Evolutionary conservation across 2,113 vertebrate species (phyloP).

Genomic region (Callocephalon fimbriatum): DNA sequence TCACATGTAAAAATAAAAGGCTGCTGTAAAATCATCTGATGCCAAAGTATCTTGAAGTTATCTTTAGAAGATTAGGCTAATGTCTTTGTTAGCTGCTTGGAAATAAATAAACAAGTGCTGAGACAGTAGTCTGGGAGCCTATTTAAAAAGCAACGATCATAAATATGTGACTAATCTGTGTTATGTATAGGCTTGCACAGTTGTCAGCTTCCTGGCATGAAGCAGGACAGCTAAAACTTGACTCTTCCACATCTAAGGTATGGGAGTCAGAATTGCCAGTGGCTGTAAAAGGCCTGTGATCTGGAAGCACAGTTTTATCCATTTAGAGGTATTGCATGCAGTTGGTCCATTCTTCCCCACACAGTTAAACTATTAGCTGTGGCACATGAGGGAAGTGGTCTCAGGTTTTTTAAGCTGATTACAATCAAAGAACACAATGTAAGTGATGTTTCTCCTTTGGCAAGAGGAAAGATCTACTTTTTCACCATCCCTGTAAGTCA

Average conservation of each 20-base stretch:
- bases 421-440: not conserved
- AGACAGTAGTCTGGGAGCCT: slow-evolving; percentile 44
- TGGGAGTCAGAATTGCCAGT: not conserved
- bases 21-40: slow-evolving; percentile 38
- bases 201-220: slow-evolving; percentile 20
- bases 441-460: not conserved
- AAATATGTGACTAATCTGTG: slow-evolving; percentile 48
- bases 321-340: not conserved
- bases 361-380: not conserved
- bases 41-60: slow-evolving; percentile 20
- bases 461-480: not conserved
- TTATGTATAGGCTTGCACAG: slow-evolving; percentile 35
- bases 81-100: slow-evolving; percentile 46
- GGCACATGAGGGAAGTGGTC: rapidly evolving
- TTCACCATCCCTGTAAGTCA: not conserved
- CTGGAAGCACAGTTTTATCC: not conserved
- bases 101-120: slow-evolving; percentile 56
- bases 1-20: slow-evolving; percentile 45
- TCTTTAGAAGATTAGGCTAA: slow-evolving; percentile 67
- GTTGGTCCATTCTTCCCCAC: not conserved
- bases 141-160: slow-evolving; percentile 10
- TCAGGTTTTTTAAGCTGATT: not conserved
- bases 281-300: slow-evolving; percentile 11
- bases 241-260: not conserved
- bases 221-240: not conserved